Evolutionary conservation across 2,797 vertebrate species (phyloP).

Genomic region (Poeciliopsis turneri): DNA sequence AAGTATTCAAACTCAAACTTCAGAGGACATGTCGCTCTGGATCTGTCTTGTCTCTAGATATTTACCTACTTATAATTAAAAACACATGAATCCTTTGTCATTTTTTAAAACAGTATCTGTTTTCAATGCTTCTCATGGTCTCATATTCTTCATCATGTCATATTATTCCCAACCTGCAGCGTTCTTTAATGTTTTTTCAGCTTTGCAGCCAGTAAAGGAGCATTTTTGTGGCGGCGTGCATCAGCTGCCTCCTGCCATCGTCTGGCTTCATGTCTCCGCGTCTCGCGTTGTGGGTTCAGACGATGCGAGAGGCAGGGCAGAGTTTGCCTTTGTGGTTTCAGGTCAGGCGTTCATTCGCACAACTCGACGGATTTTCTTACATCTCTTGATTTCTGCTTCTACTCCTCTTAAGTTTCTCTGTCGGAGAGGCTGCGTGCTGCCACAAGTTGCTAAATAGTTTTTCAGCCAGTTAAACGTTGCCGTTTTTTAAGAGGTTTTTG

Average conservation of each 20-base stretch:
- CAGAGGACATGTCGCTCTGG: background rate
- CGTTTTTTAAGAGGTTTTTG: background rate
- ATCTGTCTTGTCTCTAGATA: background rate
- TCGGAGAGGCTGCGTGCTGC: slow-evolving; percentile 25
- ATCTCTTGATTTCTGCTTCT: slow-evolving; percentile 8
- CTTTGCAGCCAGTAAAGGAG: background rate
- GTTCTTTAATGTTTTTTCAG: slow-evolving; percentile 14
- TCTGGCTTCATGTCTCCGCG: slow-evolving; percentile 55
- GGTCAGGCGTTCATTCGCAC: slow-evolving; percentile 59
- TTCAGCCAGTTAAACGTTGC: background rate
- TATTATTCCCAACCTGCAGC: slow-evolving; percentile 35
- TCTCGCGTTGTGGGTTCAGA: slow-evolving; percentile 33
- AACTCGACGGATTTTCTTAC: slow-evolving; percentile 70
- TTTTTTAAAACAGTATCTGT: background rate
- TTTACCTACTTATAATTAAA: no score
- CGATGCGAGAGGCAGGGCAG: slow-evolving; percentile 45
- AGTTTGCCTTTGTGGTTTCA: slow-evolving; percentile 53
- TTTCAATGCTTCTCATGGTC: background rate
- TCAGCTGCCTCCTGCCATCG: slow-evolving; percentile 48
- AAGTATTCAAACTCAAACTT: background rate
- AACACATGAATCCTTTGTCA: no score
- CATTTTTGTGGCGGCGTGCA: slow-evolving; percentile 43
- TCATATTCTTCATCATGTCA: slow-evolving; percentile 34
- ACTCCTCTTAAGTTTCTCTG: slow-evolving; percentile 9
- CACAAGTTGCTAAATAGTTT: slow-evolving; percentile 7